A percentile compares a stretch with the other conserved stretches of the same genome.
phyloP scores from a whole-genome alignment of 2,113 vertebrate species.

The Cercocebus atys region DNA sequence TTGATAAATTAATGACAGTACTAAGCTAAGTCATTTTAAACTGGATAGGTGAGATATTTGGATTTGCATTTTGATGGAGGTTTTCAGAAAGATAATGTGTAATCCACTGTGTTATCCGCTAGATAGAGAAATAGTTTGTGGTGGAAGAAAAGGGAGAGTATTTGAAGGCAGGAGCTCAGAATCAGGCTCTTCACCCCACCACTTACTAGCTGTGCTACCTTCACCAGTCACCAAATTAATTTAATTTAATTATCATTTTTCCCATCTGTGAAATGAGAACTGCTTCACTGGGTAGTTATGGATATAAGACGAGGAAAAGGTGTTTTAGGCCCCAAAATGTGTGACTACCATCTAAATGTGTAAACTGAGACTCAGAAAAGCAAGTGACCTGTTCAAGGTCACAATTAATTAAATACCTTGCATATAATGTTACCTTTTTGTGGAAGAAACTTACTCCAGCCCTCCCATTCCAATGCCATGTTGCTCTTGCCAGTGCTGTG shows the following conservation, averaged over 20 bases:
- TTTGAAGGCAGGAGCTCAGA: not conserved
- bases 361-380: constrained; percentile 8
- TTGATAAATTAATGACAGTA: not conserved
- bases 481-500: not conserved
- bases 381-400: not conserved
- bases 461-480: not conserved
- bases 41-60: not conserved
- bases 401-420: not conserved
- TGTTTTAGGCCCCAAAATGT: not conserved
- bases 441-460: not conserved
- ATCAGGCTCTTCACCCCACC: not conserved
- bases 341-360: not conserved
- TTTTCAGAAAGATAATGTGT: not conserved
- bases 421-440: not conserved
- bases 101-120: not conserved
- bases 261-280: not conserved
- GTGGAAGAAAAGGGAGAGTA: not conserved
- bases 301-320: not conserved
- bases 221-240: not conserved
- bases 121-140: not conserved
- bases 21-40: not conserved
- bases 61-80: not conserved
- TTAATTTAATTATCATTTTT: not conserved
- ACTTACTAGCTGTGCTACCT: not conserved
- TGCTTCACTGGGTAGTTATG: not conserved